These are phyloP conservation scores for Eupithecia inturbata DNA, from an alignment of 2,888 invertebrate species.

Conservation along the genomic window DNA sequence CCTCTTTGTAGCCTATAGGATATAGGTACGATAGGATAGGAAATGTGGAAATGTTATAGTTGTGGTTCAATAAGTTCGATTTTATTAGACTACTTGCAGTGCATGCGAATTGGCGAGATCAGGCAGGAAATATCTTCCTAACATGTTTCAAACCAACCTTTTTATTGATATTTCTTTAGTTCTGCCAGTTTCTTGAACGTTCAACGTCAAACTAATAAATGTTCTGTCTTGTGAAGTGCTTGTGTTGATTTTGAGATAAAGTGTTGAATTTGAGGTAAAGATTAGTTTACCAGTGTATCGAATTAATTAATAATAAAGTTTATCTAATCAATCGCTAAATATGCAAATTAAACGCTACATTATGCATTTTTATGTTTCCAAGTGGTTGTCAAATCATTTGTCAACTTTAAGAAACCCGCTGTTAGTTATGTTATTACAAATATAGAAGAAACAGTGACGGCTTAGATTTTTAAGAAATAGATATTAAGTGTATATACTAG, in stretches of 20 bases:
- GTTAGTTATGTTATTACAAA: no score
- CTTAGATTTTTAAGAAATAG: no score
- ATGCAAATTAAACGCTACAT: no score
- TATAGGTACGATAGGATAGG: background rate
- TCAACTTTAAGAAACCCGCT: background rate
- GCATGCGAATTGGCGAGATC: background rate
- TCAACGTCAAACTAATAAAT: background rate
- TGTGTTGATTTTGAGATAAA: background rate
- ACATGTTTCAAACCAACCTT: background rate
- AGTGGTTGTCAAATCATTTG: background rate
- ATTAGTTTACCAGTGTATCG: background rate
- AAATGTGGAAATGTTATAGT: background rate
- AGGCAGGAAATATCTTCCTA: background rate
- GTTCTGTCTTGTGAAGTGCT: background rate
- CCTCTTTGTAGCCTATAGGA: no score
- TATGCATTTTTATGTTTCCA: no score
- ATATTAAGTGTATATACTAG: no score
- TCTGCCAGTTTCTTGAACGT: background rate
- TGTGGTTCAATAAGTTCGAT: background rate
- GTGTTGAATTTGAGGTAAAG: background rate
- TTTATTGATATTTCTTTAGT: background rate
- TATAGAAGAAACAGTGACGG: no score
- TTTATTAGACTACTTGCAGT: background rate
- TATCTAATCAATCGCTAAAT: background rate
- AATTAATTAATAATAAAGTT: background rate